phyloP scores from a whole-genome alignment of 2,888 invertebrate species.

The Hypomecis punctinalis region DNA sequence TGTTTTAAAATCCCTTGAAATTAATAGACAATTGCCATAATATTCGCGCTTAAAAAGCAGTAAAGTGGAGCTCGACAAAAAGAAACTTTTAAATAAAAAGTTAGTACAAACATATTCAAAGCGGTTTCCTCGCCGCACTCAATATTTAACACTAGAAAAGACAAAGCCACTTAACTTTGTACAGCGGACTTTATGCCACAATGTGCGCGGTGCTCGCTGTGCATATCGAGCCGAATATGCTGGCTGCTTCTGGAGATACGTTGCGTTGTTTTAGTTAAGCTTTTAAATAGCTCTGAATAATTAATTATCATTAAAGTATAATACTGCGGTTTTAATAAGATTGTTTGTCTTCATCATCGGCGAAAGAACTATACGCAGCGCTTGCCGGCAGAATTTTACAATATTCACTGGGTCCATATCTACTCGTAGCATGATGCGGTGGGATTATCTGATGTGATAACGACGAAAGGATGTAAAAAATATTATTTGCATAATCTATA shows the following conservation, averaged over 20 bases:
- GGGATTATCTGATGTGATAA: too few relatives aligned
- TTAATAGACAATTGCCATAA: neutral
- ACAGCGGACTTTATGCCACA: conserved; percentile 9
- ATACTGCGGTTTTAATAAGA: too few relatives aligned
- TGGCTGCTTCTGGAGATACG: conserved; percentile 1
- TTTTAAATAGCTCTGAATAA: neutral
- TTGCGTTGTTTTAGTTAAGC: neutral
- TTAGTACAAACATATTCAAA: conserved; percentile 25
- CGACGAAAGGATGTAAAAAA: too few relatives aligned
- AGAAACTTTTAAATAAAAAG: conserved; percentile 17
- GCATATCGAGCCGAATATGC: conserved; percentile 17
- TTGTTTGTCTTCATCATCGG: too few relatives aligned
- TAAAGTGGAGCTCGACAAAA: conserved; percentile 7
- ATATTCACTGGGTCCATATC: too few relatives aligned
- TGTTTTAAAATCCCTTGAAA: neutral
- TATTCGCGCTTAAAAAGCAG: conserved; percentile 9
- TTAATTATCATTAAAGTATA: neutral
- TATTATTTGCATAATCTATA: too few relatives aligned
- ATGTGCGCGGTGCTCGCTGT: conserved; percentile 7
- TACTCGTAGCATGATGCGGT: too few relatives aligned
- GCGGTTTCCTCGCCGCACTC: conserved; percentile 25
- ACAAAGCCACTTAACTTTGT: conserved; percentile 38
- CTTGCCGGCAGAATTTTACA: too few relatives aligned
- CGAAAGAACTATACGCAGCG: too few relatives aligned
- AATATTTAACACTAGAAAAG: conserved; percentile 33